Conservation (phyloP, 2,113 vertebrate genomes). For the Gasterosteus nipponicus region DNA sequence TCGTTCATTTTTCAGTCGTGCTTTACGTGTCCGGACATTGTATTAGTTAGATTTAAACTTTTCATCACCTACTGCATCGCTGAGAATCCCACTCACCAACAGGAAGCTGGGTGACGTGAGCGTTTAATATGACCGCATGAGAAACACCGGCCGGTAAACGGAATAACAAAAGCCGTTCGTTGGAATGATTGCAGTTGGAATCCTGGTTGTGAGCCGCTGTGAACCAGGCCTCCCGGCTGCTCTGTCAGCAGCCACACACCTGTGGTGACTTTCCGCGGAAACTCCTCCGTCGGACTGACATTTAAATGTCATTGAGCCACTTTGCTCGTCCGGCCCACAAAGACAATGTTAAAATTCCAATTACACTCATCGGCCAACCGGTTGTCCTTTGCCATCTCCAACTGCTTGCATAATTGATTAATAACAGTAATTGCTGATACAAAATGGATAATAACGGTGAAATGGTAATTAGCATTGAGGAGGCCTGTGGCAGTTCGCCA, state of each 20-base stretch:
- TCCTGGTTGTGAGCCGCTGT: no score
- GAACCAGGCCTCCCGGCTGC: not conserved
- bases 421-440: constrained; percentile 57
- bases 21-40: constrained; percentile 2
- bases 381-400: constrained; percentile 4
- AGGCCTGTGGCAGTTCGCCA: constrained; percentile 21
- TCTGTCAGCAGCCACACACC: constrained; percentile 16
- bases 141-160: constrained; percentile 24
- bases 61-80: no score
- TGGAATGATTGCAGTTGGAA: not conserved
- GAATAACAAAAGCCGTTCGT: constrained; percentile 26
- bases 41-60: not conserved
- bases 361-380: constrained; percentile 22
- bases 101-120: not conserved
- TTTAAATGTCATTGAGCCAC: constrained; percentile 57
- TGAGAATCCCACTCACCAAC: not conserved
- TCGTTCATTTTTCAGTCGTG: constrained; percentile 31
- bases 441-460: constrained; percentile 63
- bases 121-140: not conserved
- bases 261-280: not conserved
- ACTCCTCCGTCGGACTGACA: constrained; percentile 24
- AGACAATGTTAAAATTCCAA: constrained; percentile 32
- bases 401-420: constrained; percentile 59
- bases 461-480: constrained; percentile 39
- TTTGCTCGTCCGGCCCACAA: constrained; percentile 6